Base-by-base conservation (phyloP, 2,113 vertebrate species). In the Tautogolabrus adspersus region DNA sequence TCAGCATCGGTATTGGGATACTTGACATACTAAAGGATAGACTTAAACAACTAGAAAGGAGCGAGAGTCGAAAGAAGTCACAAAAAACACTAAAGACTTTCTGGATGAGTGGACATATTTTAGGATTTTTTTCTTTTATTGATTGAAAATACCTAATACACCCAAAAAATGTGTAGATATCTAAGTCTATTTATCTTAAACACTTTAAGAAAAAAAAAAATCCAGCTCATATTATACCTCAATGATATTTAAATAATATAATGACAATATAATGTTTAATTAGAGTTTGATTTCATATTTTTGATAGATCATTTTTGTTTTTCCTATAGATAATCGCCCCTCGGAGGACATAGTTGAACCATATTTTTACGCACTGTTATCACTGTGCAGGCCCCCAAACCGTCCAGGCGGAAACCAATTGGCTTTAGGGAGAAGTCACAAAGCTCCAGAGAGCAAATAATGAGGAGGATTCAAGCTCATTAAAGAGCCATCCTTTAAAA, bases 381-480 rank as follows among this genome's bases (percentile, higher is more conserved):
- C 85, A 82, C 70, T 59, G 72, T 61, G 70, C 72, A 67, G 87
- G 63, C 72, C 70, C 74, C 75, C 10, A 74, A 49, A 52, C 78
- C 71, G 58, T 72, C 74, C 87, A 86, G 70, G 84, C 91, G 83
- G 80, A 22, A 92, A 89, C 52, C 78, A 83, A 89, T 86, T 75
- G 83, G 88, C 87, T 93, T 91, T 88, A 78, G 59, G 75, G 66
- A 93, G 84, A 93, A 93, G 93, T 93, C 93, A 93, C 84, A 85
- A 85, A 93, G 88, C 88, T 81, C 75, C 85, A 66, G 67, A 79
- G 87, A 85, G 79, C 85, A 86, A 90, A 88, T 89, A 92, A 93
- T 79, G 62, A 62, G 63, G 66, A 73, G 82, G 56, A 82, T 84
- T 88, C 55, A 87, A 84, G 75, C 37, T 34, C 60, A 61, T 58